Percentiles rank a stretch among this genome's conserved stretches.
These are phyloP conservation scores for Leucophora obtusa DNA, from an alignment of 2,888 invertebrate species.

Conservation along the genomic window DNA sequence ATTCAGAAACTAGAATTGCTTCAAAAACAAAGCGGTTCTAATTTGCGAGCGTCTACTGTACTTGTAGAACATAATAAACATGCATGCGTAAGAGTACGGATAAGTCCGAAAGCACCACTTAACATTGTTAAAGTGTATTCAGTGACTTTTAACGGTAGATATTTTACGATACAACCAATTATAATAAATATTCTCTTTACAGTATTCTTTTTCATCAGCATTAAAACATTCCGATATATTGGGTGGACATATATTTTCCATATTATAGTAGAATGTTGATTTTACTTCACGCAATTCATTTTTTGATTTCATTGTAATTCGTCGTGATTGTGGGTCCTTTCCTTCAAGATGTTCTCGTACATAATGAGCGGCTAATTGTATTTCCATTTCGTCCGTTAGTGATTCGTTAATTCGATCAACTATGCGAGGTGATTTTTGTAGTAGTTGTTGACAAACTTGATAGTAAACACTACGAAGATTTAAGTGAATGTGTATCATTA, in stretches of 20 bases:
- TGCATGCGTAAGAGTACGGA: conserved; percentile 16
- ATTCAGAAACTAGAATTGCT: no score
- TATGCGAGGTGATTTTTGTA: conserved; percentile 69
- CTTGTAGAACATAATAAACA: conserved; percentile 19
- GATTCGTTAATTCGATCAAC: conserved; percentile 71
- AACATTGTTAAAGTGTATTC: conserved; percentile 34
- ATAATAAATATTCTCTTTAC: conserved; percentile 73
- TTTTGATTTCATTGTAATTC: conserved; percentile 73
- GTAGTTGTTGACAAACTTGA: conserved; percentile 73
- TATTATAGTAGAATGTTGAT: conserved; percentile 74
- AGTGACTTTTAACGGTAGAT: conserved; percentile 64
- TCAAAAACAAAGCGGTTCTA: no score
- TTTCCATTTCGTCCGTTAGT: conserved; percentile 73
- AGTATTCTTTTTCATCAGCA: conserved; percentile 72
- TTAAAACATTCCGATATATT: conserved; percentile 71
- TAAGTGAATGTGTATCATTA: conserved; percentile 76
- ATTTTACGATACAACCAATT: conserved; percentile 76
- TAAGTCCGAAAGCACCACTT: conserved; percentile 6
- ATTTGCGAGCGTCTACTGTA: no score
- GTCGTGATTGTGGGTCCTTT: conserved; percentile 74
- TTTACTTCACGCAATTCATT: conserved; percentile 73
- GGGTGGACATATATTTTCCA: conserved; percentile 76
- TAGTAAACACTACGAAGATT: conserved; percentile 74
- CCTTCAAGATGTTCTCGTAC: conserved; percentile 73
- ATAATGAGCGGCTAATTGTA: conserved; percentile 72